Conservation (phyloP, 2,113 vertebrate genomes). For the Thalassoma bifasciatum region DNA sequence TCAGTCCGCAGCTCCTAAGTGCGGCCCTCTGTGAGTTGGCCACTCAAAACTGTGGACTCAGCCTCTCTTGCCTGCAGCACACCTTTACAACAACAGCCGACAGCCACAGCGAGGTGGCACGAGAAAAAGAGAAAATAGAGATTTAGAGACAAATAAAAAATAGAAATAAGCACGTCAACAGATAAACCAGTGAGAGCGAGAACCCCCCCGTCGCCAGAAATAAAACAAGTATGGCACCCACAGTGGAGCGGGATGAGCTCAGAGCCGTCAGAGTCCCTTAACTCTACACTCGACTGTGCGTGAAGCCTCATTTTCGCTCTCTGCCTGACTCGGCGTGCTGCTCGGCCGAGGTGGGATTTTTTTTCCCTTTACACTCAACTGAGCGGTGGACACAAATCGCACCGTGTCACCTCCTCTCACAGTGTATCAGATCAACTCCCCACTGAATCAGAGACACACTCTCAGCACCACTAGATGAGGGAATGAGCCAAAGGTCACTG, state of each 20-base stretch:
- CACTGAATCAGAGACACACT: conserved; percentile 38
- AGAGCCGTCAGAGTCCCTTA: conserved; percentile 41
- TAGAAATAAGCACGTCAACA: conserved; percentile 21
- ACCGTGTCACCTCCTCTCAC: conserved; percentile 60
- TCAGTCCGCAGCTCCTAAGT: conserved; percentile 58
- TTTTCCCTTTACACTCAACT: conserved; percentile 48
- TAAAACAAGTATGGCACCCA: conserved; percentile 31
- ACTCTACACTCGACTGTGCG: conserved; percentile 34
- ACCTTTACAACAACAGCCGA: conserved; percentile 54
- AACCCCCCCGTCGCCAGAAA: not conserved
- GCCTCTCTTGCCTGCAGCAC: conserved; percentile 60
- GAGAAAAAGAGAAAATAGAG: conserved; percentile 27
- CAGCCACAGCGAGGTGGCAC: conserved; percentile 7
- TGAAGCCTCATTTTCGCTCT: conserved; percentile 13
- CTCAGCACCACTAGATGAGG: conserved; percentile 12
- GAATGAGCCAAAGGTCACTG: conserved; percentile 45
- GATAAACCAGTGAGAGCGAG: conserved; percentile 8
- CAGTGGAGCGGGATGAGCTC: conserved; percentile 46
- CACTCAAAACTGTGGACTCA: conserved; percentile 76
- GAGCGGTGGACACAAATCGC: conserved; percentile 58
- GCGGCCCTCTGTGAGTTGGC: conserved; percentile 61
- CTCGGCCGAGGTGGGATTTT: conserved; percentile 29
- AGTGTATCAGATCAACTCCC: conserved; percentile 60
- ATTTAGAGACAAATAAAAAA: conserved; percentile 30
- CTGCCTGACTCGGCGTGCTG: not conserved